Base-by-base conservation (phyloP, 2,797 vertebrate species). In the Mus spretus region DNA sequence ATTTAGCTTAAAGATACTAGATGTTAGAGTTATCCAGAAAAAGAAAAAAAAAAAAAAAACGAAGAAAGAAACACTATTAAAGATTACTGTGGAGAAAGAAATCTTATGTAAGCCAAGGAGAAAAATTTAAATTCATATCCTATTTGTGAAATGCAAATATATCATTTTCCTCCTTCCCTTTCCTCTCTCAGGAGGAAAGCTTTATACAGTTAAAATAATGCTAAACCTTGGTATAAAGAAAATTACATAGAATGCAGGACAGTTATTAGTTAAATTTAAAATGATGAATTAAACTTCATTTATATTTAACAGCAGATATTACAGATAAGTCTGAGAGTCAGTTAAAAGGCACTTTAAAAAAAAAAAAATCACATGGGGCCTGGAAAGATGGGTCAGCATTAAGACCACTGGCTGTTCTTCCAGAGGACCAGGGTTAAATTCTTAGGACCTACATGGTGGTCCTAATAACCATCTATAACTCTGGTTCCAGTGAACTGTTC, bases 1-100 rank as follows among this genome's bases (percentile, higher is more conserved):
- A 87, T 91, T 97, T 95, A 91, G 67, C 72, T 90, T 95, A 93
- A 94, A 96, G 89, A 89, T 97, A 37, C 77, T 88, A 85, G n/a
- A 78, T 78, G 20, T 20, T 80, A 80, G n/a, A n/a, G 14, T 84
- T 34, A 74, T 81, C 92, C 72, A 59, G 95, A 93, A 91, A 91
- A 77, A 63, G 37, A 82, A 15, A 34, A n/a, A 7, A 17, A 31
- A 40, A 74, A 22, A 12, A 13, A 13, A 77, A 40, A 40, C 3
- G 37, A 40, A 40, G 37, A 37, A 77, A 75, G 10, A 75, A 77
- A 40, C 96, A 85, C 15, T 87, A 20, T 77, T 88, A 40, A 74
- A 65, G 7, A 40, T 95, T 92, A 87, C 81, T 95, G 77, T 90
- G 72, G 84, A 55, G 86, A 40, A 90, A 90, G 67, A 93, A 90